Evolutionary conservation across 2,888 invertebrate genomes (phyloP), one percentile per base, ranked within the genome.

Genomic region (Eupithecia abbreviata): DNA sequence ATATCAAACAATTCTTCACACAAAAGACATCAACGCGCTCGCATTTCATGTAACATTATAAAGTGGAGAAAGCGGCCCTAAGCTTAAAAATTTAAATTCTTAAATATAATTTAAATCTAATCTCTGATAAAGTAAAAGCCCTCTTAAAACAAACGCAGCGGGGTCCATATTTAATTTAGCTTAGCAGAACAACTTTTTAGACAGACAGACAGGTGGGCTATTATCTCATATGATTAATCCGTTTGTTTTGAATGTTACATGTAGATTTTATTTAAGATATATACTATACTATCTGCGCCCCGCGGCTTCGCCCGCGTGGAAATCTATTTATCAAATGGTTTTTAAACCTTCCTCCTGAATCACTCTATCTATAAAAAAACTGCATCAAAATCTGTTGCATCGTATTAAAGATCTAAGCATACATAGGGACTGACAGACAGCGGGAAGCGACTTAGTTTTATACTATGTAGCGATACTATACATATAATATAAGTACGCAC

Each of bases 121-220:
- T 43, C 67, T 83, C 75, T 72, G 88, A 87, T 90, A 87, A 85
- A 87, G 81, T 79, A 80, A 85, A 73, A 75, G 79, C 77, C 77
- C 82, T 84, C 84, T 78, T 86, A 87, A 89, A 89, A 88, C 85
- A 87, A 88, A 90, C 89, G 73, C 86, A 85, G 85, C 85, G 83
- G 87, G 86, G 80, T 77, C 84, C 80, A 79, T 62, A 79, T 81
- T 81, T 82, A 82, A 82, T 80, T 80, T 84, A 84, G 84, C 83
- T 83, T 80, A 82, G 77, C 82, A 79, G 30, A 30, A 30, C 30
- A 30, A 1, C 30, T 30, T 30, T 30, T 30, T 30, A 30, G 75
- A 82, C 80, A 76, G 78, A 77, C 78, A 77, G 83, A 83, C 85
- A 85, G 86, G 83, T 84, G 70, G 74, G 43, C 70, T 72, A 77